phyloP scores from a whole-genome alignment of 2,113 vertebrate species.

The Rhineura floridana region DNA sequence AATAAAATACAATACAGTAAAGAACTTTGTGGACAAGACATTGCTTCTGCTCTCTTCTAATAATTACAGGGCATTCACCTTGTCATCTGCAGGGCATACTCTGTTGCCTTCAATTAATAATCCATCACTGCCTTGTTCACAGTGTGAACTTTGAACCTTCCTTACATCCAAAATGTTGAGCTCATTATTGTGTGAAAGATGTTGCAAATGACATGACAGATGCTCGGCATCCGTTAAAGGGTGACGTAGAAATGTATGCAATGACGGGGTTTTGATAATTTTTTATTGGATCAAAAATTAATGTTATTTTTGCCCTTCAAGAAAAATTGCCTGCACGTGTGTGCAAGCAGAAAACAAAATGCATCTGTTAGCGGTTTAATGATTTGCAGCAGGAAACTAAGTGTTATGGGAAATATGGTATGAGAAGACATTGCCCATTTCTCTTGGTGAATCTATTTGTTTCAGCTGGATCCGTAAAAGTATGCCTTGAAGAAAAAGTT shows the following conservation, averaged over 20 bases:
- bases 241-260: slow-evolving; percentile 34
- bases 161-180: slow-evolving; percentile 53
- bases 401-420: slow-evolving; percentile 66
- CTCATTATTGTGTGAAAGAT: slow-evolving; percentile 59
- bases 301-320: slow-evolving; percentile 66
- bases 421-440: slow-evolving; percentile 65
- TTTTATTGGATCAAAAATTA: slow-evolving; percentile 41
- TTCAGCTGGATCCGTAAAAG: slow-evolving; percentile 63
- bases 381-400: slow-evolving; percentile 67
- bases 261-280: slow-evolving; percentile 46
- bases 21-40: slow-evolving; percentile 60
- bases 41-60: slow-evolving; percentile 49
- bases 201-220: slow-evolving; percentile 6
- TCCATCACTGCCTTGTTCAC: slow-evolving; percentile 63
- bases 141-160: slow-evolving; percentile 60
- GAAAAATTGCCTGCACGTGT: slow-evolving; percentile 62
- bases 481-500: slow-evolving; percentile 59
- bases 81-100: slow-evolving; percentile 50
- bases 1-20: slow-evolving; percentile 50
- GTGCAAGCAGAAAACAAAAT: slow-evolving; percentile 61
- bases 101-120: slow-evolving; percentile 43
- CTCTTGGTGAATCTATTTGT: slow-evolving; percentile 66
- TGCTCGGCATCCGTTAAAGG: slow-evolving; percentile 26
- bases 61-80: slow-evolving; percentile 61
- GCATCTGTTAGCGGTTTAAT: slow-evolving; percentile 67